Conservation (phyloP, 2,797 vertebrate species). For the Rousettus madagascariensis region DNA sequence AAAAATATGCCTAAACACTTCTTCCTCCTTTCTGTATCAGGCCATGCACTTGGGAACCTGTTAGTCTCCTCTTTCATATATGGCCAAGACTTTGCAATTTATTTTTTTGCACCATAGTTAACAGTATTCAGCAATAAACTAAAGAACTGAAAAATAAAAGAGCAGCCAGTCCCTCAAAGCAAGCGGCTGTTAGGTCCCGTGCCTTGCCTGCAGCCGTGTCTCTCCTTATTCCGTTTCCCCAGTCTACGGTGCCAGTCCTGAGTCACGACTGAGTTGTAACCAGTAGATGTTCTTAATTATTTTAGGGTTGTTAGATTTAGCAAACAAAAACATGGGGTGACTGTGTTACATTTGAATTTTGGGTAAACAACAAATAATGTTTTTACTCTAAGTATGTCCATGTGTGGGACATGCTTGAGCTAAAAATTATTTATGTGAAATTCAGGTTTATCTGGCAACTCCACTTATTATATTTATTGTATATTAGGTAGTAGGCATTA, state of each 20-base stretch:
- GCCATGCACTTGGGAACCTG: background rate
- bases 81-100: background rate
- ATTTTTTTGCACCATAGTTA: background rate
- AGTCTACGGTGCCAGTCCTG: too few species aligned
- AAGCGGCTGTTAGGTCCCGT: too few species aligned
- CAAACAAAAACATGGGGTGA: background rate
- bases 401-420: background rate
- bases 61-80: background rate
- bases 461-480: background rate
- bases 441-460: background rate
- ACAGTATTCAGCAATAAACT: background rate
- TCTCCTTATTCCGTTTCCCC: background rate
- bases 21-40: background rate
- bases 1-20: background rate
- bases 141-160: background rate
- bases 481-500: background rate
- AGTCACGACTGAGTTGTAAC: background rate
- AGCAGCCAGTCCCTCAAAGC: background rate
- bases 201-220: background rate
- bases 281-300: background rate
- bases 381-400: background rate
- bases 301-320: background rate
- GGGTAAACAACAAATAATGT: background rate
- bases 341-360: slow-evolving; percentile 42
- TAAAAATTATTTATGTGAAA: slow-evolving; percentile 35